Evolutionary conservation across 1,140 invertebrate genomes (phyloP).

Genomic region (Helicoverpa armigera): DNA sequence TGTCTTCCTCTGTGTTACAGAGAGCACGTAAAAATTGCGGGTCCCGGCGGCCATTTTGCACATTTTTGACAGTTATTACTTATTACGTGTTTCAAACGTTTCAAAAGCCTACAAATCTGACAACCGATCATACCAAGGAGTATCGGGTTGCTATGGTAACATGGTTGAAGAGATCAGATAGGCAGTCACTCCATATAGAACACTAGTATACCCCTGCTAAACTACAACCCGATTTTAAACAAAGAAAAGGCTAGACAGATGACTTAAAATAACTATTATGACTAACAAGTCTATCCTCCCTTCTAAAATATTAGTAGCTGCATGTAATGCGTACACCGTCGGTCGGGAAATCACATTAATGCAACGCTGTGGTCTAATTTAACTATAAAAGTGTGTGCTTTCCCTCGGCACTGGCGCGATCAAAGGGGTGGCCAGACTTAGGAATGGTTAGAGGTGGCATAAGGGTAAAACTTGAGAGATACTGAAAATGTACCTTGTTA

Average conservation of each 20-base stretch:
- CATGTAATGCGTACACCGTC: conserved; percentile 19
- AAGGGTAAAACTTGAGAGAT: not conserved
- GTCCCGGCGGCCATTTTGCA: too few species aligned
- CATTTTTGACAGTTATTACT: too few species aligned
- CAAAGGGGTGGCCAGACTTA: conserved; percentile 56
- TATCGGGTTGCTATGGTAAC: too few species aligned
- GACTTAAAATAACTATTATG: not conserved
- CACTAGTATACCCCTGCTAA: too few species aligned
- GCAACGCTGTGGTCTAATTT: conserved; percentile 74
- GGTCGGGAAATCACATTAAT: conserved; percentile 62
- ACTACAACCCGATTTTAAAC: too few species aligned
- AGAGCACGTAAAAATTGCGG: too few species aligned
- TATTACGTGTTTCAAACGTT: too few species aligned
- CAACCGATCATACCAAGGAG: too few species aligned
- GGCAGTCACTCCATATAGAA: too few species aligned
- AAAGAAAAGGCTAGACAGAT: not conserved
- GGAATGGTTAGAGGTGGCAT: not conserved
- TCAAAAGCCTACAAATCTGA: too few species aligned
- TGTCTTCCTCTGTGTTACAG: too few species aligned
- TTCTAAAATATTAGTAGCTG: not conserved
- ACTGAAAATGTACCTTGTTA: not conserved
- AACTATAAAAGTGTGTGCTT: conserved; percentile 72
- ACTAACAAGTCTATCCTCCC: not conserved
- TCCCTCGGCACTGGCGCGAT: conserved; percentile 64
- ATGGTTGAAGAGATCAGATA: too few species aligned